Evolutionary conservation across 2,113 vertebrate genomes (phyloP).

Genomic region (Pangasianodon hypophthalmus): DNA sequence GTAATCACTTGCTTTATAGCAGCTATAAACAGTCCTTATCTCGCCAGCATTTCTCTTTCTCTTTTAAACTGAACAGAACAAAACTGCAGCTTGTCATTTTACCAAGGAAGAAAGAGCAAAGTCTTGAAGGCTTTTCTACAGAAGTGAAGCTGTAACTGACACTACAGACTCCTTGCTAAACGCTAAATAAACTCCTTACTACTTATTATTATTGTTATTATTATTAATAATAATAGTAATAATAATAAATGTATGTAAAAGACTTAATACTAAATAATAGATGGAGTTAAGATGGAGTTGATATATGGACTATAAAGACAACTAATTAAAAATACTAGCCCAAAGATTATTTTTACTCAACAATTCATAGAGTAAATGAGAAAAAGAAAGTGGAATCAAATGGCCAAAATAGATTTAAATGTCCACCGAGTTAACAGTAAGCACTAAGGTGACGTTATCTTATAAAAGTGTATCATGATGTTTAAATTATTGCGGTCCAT

Average conservation of each 20-base stretch:
- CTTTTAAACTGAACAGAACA: background rate
- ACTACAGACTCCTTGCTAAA: background rate
- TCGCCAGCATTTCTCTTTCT: background rate
- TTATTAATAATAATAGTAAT: background rate
- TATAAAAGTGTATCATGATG: background rate
- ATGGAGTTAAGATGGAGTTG: background rate
- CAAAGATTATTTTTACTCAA: background rate
- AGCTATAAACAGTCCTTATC: background rate
- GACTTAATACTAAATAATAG: background rate
- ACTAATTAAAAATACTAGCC: too few relatives aligned
- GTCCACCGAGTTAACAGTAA: background rate
- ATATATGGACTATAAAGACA: background rate
- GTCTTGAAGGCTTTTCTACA: background rate
- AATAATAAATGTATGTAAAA: background rate
- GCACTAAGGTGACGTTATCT: background rate
- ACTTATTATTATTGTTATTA: background rate
- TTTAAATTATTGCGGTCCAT: background rate
- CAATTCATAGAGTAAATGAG: background rate
- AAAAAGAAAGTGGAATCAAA: background rate
- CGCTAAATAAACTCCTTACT: background rate
- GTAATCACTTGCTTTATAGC: background rate
- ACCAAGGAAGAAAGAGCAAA: background rate
- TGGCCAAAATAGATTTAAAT: background rate
- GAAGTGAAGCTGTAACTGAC: background rate
- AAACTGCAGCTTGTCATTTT: background rate